phyloP scores from a whole-genome alignment of 2,888 invertebrate genomes.

The Oxytorus armatus region DNA sequence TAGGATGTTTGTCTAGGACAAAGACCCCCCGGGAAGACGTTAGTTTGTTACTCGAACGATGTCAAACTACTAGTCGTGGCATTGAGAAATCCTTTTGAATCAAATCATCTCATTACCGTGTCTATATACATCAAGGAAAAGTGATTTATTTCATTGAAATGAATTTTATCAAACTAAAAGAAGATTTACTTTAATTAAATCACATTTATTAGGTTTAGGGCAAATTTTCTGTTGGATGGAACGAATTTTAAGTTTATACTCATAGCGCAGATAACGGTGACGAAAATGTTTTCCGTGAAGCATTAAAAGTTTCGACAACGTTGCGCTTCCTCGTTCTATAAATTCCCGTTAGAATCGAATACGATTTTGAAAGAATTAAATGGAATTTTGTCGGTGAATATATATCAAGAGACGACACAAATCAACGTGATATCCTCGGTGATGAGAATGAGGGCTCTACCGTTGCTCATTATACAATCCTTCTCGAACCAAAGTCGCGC shows the following conservation, averaged over 20 bases:
- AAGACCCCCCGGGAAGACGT: constrained; percentile 34
- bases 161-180: neutral
- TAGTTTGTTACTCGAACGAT: neutral
- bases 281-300: too few relatives aligned
- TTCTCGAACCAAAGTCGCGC: constrained; percentile 25
- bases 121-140: neutral
- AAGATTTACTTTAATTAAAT: neutral
- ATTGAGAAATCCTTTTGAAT: constrained; percentile 22
- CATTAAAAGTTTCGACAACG: too few relatives aligned
- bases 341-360: constrained; percentile 1
- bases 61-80: neutral
- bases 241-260: too few relatives aligned
- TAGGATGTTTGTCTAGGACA: constrained; percentile 70
- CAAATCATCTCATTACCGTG: constrained; percentile 32
- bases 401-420: neutral
- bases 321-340: too few relatives aligned
- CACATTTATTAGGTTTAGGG: too few relatives aligned
- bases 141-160: neutral
- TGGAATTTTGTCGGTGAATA: constrained; percentile 4
- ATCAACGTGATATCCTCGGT: constrained; percentile 47
- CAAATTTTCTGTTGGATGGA: too few relatives aligned
- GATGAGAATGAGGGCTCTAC: constrained; percentile 45
- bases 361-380: neutral
- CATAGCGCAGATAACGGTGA: too few relatives aligned
- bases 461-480: constrained; percentile 59